Conservation (phyloP, 2,113 vertebrate genomes). For the Nematolebias whitei region DNA sequence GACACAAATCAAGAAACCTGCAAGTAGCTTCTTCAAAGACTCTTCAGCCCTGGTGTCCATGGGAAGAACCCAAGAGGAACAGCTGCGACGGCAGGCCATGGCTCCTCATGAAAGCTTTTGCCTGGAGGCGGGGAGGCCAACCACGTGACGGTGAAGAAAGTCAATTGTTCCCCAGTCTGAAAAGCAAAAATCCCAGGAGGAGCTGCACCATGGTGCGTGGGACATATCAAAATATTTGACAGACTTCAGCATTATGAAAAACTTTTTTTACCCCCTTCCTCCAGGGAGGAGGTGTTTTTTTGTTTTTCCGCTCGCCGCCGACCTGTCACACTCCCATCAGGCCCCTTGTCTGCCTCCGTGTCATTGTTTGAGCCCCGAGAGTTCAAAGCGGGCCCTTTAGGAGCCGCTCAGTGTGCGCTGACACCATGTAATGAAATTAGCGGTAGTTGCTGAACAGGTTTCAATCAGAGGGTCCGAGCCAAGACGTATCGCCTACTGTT, state of each 20-base stretch:
- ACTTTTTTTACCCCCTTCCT: constrained; percentile 79
- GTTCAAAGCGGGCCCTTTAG: constrained; percentile 92
- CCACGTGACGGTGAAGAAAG: constrained; percentile 93
- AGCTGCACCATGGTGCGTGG: constrained; percentile 95
- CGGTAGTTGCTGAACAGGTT: constrained; percentile 92
- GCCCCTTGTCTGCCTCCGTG: constrained; percentile 85
- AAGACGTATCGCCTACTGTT: constrained; percentile 66
- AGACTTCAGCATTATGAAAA: constrained; percentile 98
- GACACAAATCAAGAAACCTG: constrained; percentile 54
- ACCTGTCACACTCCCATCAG: constrained; percentile 88
- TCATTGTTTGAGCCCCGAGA: constrained; percentile 90
- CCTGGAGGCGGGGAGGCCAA: constrained; percentile 91
- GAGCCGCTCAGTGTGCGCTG: constrained; percentile 91
- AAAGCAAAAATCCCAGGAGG: constrained; percentile 88
- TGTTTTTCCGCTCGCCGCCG: constrained; percentile 74
- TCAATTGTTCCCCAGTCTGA: constrained; percentile 91
- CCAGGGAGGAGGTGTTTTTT: constrained; percentile 39
- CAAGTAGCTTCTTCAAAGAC: constrained; percentile 63
- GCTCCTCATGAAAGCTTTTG: constrained; percentile 95
- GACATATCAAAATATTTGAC: constrained; percentile 99
- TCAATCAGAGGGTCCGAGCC: constrained; percentile 90
- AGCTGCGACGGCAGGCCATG: constrained; percentile 80
- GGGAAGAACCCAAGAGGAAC: constrained; percentile 96
- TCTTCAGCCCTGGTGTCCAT: constrained; percentile 81
- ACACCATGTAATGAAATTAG: constrained; percentile 96